phyloP scores from a whole-genome alignment of 2,888 invertebrate genomes.

The Trissolcus japonicus region DNA sequence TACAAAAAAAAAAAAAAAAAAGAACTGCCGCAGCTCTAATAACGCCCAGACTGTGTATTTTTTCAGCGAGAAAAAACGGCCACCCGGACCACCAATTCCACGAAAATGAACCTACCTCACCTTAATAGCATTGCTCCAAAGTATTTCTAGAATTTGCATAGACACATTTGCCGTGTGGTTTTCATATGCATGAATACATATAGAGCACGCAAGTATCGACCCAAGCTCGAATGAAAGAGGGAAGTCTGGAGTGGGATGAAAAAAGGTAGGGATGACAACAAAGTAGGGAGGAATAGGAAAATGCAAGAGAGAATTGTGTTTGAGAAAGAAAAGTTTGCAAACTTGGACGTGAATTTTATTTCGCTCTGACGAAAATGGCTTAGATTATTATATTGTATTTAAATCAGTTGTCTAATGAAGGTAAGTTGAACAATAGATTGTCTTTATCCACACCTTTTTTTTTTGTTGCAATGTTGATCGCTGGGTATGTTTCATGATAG shows the following conservation, averaged over 20 bases:
- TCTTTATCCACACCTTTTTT: too few relatives aligned
- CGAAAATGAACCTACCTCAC: constrained; percentile 27
- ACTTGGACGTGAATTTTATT: constrained; percentile 5
- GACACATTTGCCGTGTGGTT: constrained; percentile 40
- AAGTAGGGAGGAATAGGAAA: constrained; percentile 48
- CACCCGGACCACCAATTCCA: neutral
- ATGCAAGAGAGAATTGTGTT: constrained; percentile 3
- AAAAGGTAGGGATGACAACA: constrained; percentile 43
- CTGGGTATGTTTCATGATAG: too few relatives aligned
- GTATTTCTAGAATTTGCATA: constrained; percentile 48
- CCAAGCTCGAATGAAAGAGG: constrained; percentile 46
- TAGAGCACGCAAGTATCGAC: constrained; percentile 53
- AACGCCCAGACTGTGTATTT: constrained; percentile 1
- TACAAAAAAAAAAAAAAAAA: constrained; percentile 5
- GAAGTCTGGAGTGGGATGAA: constrained; percentile 34
- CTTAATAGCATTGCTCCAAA: constrained; percentile 42
- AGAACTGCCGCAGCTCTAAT: constrained; percentile 9
- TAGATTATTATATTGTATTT: constrained; percentile 23
- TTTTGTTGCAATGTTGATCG: too few relatives aligned
- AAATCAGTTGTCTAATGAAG: constrained; percentile 24
- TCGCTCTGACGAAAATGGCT: neutral
- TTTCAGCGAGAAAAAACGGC: neutral
- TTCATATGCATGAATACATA: constrained; percentile 53
- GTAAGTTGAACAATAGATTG: constrained; percentile 6
- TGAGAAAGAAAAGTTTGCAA: neutral